These are phyloP conservation scores for Drosophila kambysellisi DNA, from an alignment of 2,888 invertebrate genomes.

Conservation along the genomic window DNA sequence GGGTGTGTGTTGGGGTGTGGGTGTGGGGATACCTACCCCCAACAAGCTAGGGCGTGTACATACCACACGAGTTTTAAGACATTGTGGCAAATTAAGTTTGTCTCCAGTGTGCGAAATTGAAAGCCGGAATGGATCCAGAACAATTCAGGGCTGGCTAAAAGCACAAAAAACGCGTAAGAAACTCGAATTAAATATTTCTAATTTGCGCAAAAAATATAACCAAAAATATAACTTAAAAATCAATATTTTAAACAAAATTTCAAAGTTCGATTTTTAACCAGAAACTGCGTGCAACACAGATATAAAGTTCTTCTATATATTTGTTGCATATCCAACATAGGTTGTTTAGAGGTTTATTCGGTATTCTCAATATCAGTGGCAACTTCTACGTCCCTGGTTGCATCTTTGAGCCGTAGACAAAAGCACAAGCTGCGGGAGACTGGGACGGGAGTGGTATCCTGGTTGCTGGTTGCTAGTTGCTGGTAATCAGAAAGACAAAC, in stretches of 20 bases:
- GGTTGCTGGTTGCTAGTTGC: background rate
- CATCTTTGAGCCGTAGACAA: background rate
- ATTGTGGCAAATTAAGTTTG: conserved; percentile 58
- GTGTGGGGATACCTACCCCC: background rate
- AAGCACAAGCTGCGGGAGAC: background rate
- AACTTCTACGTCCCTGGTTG: conserved; percentile 5
- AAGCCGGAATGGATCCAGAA: conserved; percentile 11
- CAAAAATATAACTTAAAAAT: background rate
- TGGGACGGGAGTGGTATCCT: background rate
- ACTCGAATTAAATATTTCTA: background rate
- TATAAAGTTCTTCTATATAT: background rate
- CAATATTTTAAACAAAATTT: background rate
- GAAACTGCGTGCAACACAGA: background rate
- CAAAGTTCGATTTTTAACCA: background rate
- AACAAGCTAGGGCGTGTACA: background rate
- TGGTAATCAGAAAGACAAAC: conserved; percentile 24
- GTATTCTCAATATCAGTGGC: background rate
- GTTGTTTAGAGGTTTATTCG: background rate
- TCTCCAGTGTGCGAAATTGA: conserved; percentile 31
- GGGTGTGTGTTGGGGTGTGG: background rate
- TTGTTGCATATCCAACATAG: background rate
- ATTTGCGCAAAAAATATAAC: background rate
- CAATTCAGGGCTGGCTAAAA: background rate
- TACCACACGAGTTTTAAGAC: conserved; percentile 18
- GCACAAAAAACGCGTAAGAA: background rate